A percentile compares a stretch with the other conserved stretches of the same genome.
Conservation (phyloP, 2,113 vertebrate genomes). For the Psittacara wagleri region DNA sequence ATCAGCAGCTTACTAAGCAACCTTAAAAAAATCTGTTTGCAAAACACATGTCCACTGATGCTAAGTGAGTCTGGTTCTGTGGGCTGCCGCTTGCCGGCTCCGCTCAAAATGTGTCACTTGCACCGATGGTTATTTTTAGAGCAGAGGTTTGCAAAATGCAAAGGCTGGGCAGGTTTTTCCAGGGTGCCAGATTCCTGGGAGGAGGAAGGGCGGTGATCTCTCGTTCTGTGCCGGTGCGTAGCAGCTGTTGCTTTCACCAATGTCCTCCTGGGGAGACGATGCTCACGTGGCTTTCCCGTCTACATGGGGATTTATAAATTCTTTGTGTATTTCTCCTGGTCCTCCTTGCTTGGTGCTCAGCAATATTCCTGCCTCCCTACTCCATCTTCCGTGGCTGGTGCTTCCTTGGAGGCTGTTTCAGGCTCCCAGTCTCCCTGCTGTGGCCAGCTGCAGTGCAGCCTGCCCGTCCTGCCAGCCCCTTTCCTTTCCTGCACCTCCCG, state of each 20-base stretch:
- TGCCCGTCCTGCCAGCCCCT: neutral
- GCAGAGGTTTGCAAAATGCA: conserved; percentile 34
- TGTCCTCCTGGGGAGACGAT: accelerated
- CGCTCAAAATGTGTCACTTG: conserved; percentile 5
- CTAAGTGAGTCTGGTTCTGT: conserved; percentile 21
- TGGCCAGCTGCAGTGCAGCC: neutral
- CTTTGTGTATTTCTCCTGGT: neutral
- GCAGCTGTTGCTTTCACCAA: neutral
- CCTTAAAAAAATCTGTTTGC: conserved; percentile 32
- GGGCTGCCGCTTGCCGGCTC: conserved; percentile 14
- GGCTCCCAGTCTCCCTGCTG: neutral
- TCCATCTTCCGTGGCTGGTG: neutral
- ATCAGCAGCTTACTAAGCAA: neutral
- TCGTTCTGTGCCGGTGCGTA: accelerated
- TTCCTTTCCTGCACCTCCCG: neutral
- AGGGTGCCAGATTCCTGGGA: neutral
- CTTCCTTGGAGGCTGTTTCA: neutral
- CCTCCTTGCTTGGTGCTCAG: neutral
- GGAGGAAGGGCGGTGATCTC: neutral
- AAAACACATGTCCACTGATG: neutral
- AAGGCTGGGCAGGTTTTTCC: conserved; percentile 43
- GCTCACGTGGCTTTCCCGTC: neutral
- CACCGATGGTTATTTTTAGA: conserved; percentile 35
- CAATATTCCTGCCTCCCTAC: neutral
- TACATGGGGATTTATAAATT: accelerated